phyloP scores from a whole-genome alignment of 2,888 invertebrate genomes.

The Cephus nigrinus region DNA sequence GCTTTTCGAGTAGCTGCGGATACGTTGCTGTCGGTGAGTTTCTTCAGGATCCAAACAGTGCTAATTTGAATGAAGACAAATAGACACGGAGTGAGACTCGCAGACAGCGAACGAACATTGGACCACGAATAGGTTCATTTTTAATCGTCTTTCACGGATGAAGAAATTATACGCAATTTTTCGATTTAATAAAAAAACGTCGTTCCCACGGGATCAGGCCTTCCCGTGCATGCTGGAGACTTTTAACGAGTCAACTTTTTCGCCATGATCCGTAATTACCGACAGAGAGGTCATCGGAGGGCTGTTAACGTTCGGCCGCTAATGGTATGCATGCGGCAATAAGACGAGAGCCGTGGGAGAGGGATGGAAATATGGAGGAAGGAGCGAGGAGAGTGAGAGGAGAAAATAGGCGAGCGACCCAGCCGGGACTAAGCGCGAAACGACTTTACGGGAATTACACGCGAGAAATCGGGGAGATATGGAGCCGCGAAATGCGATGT shows the following conservation, averaged over 20 bases:
- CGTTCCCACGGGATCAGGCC: background rate
- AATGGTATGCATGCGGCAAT: slow-evolving; percentile 55
- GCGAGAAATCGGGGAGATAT: slow-evolving; percentile 65
- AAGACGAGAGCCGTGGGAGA: slow-evolving; percentile 29
- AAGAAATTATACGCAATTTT: background rate
- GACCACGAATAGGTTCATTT: background rate
- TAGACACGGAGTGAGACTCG: too few relatives aligned
- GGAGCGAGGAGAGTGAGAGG: slow-evolving; percentile 27
- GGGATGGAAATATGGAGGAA: slow-evolving; percentile 50
- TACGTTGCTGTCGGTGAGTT: background rate
- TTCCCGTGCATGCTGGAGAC: background rate
- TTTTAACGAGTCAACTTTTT: background rate
- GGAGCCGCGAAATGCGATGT: slow-evolving; percentile 65
- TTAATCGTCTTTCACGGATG: background rate
- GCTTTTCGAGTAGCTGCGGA: background rate
- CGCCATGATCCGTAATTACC: slow-evolving; percentile 45
- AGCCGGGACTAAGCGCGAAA: slow-evolving; percentile 44
- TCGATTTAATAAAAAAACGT: background rate
- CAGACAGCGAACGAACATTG: background rate
- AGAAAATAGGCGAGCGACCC: slow-evolving; percentile 20
- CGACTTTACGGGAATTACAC: slow-evolving; percentile 65
- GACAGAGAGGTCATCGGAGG: slow-evolving; percentile 48
- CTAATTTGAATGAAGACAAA: too few relatives aligned
- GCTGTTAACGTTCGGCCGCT: slow-evolving; percentile 55
- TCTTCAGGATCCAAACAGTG: too few relatives aligned